Base-by-base conservation (phyloP, 1,140 invertebrate species). In the Pinna nobilis region DNA sequence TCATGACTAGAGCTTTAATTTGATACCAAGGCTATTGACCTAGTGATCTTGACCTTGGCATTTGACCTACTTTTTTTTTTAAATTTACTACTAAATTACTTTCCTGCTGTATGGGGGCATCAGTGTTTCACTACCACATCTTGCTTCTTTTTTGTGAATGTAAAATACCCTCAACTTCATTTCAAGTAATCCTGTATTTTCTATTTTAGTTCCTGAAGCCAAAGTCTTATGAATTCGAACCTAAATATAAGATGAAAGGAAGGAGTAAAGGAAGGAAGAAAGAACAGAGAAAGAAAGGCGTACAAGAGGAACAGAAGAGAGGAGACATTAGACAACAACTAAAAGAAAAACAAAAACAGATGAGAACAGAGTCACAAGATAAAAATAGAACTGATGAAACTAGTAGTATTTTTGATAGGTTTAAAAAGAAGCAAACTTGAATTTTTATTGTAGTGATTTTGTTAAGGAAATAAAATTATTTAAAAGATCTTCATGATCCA, bases 181-280 rank as follows among this genome's bases (percentile, higher is more conserved):
- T 39, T 13, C 47, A 68, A n/a, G n/a, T n/a, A 51, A 51, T 72
- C 15, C 44, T 55, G 30, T 60, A 13, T 64, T 73, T 73, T 78
- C 47, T 32, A 63, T 80, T 82, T 61, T 57, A 96, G 94, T 92
- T 93, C 84, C 82, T 96, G 11, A 95, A 94, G 87, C 93, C 94
- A 23, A 93, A 93, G 35, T 92, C 93, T 76, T 91, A 97, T 41
- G 92, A 96, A 68, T 93, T 94, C 67, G 93, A 93, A 76, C 92
- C 94, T 0, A 91, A 93, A 32, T 92, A 92, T 75, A 96, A 94
- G 87, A 92, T 91, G 79, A 94, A 95, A 89, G 94, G 94, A 57
- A 94, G 93, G 84, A 94, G 93, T 73, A 94, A 95, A 30, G 71
- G 74, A 39, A 41, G 41, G 13, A 77, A 76, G 47, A 47, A 74